A percentile compares a stretch with the other conserved stretches of the same genome.
phyloP scores from a whole-genome alignment of 2,888 invertebrate genomes.

The Bruchidius siliquastri region DNA sequence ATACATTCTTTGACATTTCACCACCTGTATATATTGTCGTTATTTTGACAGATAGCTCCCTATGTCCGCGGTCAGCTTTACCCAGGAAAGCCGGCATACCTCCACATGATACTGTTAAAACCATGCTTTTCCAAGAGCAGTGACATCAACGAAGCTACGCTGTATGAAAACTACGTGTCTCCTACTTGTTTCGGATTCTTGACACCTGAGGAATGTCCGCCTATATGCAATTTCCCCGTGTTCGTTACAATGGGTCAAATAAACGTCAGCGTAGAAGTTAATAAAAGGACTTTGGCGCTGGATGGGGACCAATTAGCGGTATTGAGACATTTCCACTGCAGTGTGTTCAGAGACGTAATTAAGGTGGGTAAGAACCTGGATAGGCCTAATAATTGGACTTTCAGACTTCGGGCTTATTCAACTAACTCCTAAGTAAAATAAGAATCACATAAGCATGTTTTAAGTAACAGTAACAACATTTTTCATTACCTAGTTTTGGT shows the following conservation, averaged over 20 bases:
- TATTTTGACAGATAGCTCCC: slow-evolving; percentile 53
- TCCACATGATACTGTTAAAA: slow-evolving; percentile 58
- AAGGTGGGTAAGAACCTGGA: slow-evolving; percentile 34
- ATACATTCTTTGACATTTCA: too few species aligned
- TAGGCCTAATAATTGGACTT: too few species aligned
- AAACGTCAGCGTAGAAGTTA: slow-evolving; percentile 50
- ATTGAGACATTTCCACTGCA: slow-evolving; percentile 63
- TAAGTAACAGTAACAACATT: too few species aligned
- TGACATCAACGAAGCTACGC: slow-evolving; percentile 49
- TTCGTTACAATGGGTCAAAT: slow-evolving; percentile 65
- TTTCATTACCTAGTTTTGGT: too few species aligned
- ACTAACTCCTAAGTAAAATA: too few species aligned
- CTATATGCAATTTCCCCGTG: slow-evolving; percentile 66
- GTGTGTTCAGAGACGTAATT: slow-evolving; percentile 70
- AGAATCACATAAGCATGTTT: too few species aligned
- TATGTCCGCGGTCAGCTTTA: slow-evolving; percentile 45
- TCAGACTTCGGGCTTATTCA: too few species aligned
- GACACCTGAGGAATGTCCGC: slow-evolving; percentile 56
- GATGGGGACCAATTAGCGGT: slow-evolving; percentile 49
- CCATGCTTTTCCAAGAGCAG: slow-evolving; percentile 50
- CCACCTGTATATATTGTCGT: too few species aligned
- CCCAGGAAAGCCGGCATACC: slow-evolving; percentile 36
- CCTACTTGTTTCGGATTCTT: slow-evolving; percentile 60
- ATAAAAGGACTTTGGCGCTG: slow-evolving; percentile 49
- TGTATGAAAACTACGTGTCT: slow-evolving; percentile 53